Percentiles rank a stretch among this genome's conserved stretches.
Evolutionary conservation across 2,888 invertebrate genomes (phyloP).

Genomic region (Pseudanteris insignis): DNA sequence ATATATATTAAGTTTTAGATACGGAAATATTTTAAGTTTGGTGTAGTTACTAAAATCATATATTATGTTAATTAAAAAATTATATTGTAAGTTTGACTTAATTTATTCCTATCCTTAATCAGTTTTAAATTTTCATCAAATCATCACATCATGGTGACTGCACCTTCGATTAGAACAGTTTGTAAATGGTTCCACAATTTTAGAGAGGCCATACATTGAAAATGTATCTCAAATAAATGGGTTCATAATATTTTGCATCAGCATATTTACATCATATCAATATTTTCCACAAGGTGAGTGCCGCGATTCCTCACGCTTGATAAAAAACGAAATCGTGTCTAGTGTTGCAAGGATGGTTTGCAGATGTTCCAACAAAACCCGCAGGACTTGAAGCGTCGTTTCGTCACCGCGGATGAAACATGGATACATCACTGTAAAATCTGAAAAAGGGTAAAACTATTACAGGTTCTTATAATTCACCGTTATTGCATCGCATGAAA

Average conservation of each 20-base stretch:
- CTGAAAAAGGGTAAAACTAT: not conserved
- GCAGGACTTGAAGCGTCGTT: no score
- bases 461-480: not conserved
- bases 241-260: constrained; percentile 3
- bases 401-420: not conserved
- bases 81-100: no score
- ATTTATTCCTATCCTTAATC: no score
- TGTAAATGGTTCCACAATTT: constrained; percentile 4
- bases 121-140: no score
- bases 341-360: not conserved
- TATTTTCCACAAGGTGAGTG: constrained; percentile 42
- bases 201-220: constrained; percentile 29
- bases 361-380: not conserved
- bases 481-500: not conserved
- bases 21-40: no score
- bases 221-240: constrained; percentile 24
- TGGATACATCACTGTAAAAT: no score
- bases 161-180: no score
- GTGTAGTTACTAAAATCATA: no score
- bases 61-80: no score
- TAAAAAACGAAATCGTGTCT: constrained; percentile 2
- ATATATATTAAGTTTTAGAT: no score
- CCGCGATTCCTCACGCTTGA: constrained; percentile 17
- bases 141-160: no score
- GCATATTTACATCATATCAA: constrained; percentile 42